Evolutionary conservation across 1,140 invertebrate genomes (phyloP).

Genomic region (Drosophila repleta): DNA sequence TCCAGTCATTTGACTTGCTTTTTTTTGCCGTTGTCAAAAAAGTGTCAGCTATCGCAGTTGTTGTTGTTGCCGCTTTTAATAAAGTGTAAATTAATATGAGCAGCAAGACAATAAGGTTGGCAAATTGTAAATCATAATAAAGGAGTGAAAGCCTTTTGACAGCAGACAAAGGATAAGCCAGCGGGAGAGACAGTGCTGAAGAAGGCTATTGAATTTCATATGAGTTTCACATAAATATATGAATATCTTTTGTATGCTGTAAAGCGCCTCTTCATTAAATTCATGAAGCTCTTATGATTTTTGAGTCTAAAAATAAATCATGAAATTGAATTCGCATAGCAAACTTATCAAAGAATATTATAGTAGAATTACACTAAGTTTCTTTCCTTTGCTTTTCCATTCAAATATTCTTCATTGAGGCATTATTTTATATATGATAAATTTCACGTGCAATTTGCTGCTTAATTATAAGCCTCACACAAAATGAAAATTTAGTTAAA

Average conservation of each 20-base stretch:
- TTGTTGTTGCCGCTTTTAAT: slow-evolving; percentile 43
- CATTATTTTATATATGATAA: no score
- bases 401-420: no score
- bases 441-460: background rate
- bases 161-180: background rate
- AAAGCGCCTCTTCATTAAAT: no score
- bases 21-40: slow-evolving; percentile 40
- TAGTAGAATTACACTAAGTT: no score
- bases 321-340: no score
- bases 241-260: background rate
- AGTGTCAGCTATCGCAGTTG: slow-evolving; percentile 41
- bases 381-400: no score
- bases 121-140: slow-evolving; percentile 10
- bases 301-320: no score
- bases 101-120: background rate
- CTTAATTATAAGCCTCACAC: background rate
- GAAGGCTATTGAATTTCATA: background rate
- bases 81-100: slow-evolving; percentile 57
- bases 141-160: slow-evolving; percentile 7
- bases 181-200: background rate
- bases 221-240: background rate
- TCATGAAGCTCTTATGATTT: no score
- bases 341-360: no score
- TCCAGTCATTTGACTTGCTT: slow-evolving; percentile 8
- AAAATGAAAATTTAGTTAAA: background rate